These are phyloP conservation scores for Poeciliopsis retropinna DNA, from an alignment of 2,113 vertebrate genomes.

Conservation along the genomic window DNA sequence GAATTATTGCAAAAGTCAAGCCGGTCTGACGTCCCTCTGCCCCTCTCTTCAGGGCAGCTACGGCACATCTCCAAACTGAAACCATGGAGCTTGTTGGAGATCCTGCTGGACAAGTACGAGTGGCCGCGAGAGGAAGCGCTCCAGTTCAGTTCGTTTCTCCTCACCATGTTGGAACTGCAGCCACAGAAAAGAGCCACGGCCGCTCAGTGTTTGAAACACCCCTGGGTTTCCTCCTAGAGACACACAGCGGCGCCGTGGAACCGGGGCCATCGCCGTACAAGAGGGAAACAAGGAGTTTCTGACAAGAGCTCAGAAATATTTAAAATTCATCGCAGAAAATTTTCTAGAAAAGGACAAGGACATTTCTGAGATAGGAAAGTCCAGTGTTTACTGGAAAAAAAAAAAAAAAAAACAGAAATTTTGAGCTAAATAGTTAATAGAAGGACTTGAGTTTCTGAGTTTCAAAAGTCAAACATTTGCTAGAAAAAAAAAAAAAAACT, in stretches of 20 bases:
- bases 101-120: slow-evolving; percentile 94
- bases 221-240: slow-evolving; percentile 89
- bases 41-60: slow-evolving; percentile 82
- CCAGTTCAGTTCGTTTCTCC: slow-evolving; percentile 93
- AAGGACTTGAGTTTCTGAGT: no score
- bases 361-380: no score
- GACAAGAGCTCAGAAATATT: no score
- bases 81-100: slow-evolving; percentile 93
- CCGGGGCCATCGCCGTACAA: no score
- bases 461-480: no score
- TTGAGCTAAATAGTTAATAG: no score
- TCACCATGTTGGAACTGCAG: slow-evolving; percentile 92
- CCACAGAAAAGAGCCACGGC: slow-evolving; percentile 91
- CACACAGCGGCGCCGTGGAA: neutral
- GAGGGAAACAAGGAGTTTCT: no score
- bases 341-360: no score
- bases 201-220: slow-evolving; percentile 92
- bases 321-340: no score
- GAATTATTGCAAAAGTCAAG: neutral
- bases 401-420: no score
- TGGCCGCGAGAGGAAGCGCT: slow-evolving; percentile 90
- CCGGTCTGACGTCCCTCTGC: neutral
- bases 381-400: no score
- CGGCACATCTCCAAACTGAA: slow-evolving; percentile 94
- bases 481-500: no score